These are phyloP conservation scores for Phasianus colchicus DNA, from an alignment of 2,113 vertebrate genomes.

Conservation along the genomic window DNA sequence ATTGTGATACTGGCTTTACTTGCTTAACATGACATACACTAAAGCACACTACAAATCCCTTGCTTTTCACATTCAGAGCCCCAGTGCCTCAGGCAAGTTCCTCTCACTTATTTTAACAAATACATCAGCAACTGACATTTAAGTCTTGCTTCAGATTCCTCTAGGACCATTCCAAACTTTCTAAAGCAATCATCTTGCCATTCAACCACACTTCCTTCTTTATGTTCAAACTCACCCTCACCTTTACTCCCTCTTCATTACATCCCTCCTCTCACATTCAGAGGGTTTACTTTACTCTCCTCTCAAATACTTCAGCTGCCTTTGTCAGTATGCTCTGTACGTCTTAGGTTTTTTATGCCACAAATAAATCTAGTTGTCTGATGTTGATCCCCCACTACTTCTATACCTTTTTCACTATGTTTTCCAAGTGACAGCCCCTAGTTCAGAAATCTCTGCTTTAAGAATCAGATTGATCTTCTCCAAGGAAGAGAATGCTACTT, in stretches of 20 bases:
- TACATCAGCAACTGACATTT: neutral
- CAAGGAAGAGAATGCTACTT: neutral
- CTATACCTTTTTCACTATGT: neutral
- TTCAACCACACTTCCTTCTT: neutral
- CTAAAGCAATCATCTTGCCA: neutral
- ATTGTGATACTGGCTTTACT: neutral
- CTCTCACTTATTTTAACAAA: neutral
- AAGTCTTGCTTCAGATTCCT: neutral
- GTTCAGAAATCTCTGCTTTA: neutral
- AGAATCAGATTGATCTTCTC: neutral
- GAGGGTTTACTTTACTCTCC: neutral
- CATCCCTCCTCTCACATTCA: neutral
- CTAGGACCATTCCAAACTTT: neutral
- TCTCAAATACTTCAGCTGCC: neutral
- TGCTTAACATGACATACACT: neutral
- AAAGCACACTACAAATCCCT: neutral
- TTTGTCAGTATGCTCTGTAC: rapidly evolving
- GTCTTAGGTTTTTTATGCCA: neutral
- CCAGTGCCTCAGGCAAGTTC: neutral
- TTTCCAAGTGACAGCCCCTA: neutral
- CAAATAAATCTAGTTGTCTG: neutral
- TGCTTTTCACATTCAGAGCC: neutral
- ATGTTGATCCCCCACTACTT: neutral
- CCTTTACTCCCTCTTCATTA: neutral
- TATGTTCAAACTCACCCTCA: neutral